A percentile compares a stretch with the other conserved stretches of the same genome.
Conservation (phyloP, 2,888 invertebrate species). For the Tetropium fuscum region DNA sequence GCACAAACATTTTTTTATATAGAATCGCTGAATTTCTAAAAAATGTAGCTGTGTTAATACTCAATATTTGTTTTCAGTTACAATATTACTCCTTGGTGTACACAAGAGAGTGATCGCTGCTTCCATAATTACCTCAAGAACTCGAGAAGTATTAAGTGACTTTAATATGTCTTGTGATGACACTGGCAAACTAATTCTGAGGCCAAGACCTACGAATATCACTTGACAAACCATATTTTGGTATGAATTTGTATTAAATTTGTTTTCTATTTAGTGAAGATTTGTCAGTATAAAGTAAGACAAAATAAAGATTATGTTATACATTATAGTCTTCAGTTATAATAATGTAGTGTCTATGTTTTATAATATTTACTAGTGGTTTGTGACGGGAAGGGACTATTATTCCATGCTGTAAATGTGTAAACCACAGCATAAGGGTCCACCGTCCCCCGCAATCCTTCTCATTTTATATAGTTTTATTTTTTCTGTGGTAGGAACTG, state of each 20-base stretch:
- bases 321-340: no score
- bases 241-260: constrained; percentile 19
- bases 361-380: no score
- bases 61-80: constrained; percentile 69
- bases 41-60: no score
- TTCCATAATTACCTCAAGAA: constrained; percentile 93
- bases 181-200: constrained; percentile 94
- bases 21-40: no score
- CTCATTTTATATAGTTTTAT: no score
- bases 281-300: constrained; percentile 12
- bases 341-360: no score
- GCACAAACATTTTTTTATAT: no score
- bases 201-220: constrained; percentile 79
- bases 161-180: constrained; percentile 99
- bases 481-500: no score
- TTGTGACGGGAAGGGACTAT: no score
- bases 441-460: no score
- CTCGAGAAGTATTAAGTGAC: constrained; percentile 89
- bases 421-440: no score
- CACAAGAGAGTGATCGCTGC: constrained; percentile 97
- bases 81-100: constrained; percentile 91
- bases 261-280: constrained; percentile 7
- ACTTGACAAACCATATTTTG: constrained; percentile 56
- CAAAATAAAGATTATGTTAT: not conserved
- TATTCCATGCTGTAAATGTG: no score